Percentiles rank a stretch among this genome's conserved stretches.
These are phyloP conservation scores for Nomada lathburiana DNA, from an alignment of 2,888 invertebrate genomes.

Conservation along the genomic window DNA sequence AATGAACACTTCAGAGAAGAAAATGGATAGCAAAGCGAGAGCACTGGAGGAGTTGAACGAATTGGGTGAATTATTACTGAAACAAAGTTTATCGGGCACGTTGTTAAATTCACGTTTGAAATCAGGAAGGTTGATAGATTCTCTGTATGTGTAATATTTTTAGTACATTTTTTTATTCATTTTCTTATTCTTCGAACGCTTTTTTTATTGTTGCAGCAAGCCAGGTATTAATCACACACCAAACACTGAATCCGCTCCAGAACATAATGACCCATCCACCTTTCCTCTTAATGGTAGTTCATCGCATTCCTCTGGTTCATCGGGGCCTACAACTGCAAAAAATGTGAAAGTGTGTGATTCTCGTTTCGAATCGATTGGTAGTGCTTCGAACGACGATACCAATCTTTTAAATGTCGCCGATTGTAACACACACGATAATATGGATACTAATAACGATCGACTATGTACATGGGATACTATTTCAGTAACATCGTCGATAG, in stretches of 20 bases:
- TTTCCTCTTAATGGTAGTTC: conserved; percentile 8
- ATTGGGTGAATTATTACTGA: conserved; percentile 92
- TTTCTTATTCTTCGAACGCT: not conserved
- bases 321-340: conserved; percentile 20
- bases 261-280: conserved; percentile 19
- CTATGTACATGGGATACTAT: not conserved
- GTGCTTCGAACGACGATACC: not conserved
- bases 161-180: not conserved
- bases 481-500: conserved; percentile 11
- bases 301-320: conserved; percentile 3
- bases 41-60: conserved; percentile 92
- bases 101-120: conserved; percentile 82
- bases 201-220: conserved; percentile 18
- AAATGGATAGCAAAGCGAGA: conserved; percentile 84
- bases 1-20: conserved; percentile 62
- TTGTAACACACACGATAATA: conserved; percentile 14
- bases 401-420: conserved; percentile 1
- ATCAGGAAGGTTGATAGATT: conserved; percentile 49
- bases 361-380: conserved; percentile 10
- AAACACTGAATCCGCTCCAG: conserved; percentile 27
- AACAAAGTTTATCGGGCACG: conserved; percentile 86
- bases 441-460: not conserved
- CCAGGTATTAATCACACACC: conserved; percentile 8
- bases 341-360: conserved; percentile 31
- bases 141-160: not conserved